These are phyloP conservation scores for Heliothis virescens DNA, from an alignment of 1,140 invertebrate species.

Conservation along the genomic window DNA sequence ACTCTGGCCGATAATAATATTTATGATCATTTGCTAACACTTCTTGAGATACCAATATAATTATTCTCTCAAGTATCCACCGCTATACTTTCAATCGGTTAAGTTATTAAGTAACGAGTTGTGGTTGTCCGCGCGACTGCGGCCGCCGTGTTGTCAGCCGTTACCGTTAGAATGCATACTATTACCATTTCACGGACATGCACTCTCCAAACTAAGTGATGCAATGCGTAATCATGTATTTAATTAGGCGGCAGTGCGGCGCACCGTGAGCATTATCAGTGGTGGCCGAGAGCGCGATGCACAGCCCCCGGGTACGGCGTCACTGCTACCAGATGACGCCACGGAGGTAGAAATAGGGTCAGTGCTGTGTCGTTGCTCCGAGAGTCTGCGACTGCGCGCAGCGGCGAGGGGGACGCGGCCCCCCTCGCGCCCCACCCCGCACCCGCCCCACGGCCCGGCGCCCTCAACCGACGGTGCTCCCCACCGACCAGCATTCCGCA, in stretches of 20 bases:
- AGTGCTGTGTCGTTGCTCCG: conserved; percentile 82
- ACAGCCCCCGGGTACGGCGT: conserved; percentile 71
- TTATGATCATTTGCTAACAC: background rate
- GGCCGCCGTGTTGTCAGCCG: conserved; percentile 9
- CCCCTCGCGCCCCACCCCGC: conserved; percentile 48
- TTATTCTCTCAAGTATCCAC: background rate
- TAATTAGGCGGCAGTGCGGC: conserved; percentile 36
- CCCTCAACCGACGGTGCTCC: conserved; percentile 54
- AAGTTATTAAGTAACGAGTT: conserved; percentile 4
- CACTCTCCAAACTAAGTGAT: conserved; percentile 41
- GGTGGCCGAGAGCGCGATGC: conserved; percentile 68
- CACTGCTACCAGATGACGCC: conserved; percentile 82
- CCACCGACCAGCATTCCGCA: conserved; percentile 73
- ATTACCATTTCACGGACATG: conserved; percentile 24
- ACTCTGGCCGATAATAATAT: conserved; percentile 11
- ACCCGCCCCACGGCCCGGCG: conserved; percentile 56
- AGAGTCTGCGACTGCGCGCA: conserved; percentile 62
- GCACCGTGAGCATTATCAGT: conserved; percentile 48
- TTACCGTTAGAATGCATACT: conserved; percentile 46
- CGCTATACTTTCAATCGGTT: background rate
- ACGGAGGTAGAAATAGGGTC: conserved; percentile 82
- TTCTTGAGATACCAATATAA: conserved; percentile 8
- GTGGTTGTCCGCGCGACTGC: background rate
- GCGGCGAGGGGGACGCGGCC: conserved; percentile 57
- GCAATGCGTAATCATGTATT: conserved; percentile 32